Base-by-base conservation (phyloP, 2,888 invertebrate genomes). In the Lobophora halterata region DNA sequence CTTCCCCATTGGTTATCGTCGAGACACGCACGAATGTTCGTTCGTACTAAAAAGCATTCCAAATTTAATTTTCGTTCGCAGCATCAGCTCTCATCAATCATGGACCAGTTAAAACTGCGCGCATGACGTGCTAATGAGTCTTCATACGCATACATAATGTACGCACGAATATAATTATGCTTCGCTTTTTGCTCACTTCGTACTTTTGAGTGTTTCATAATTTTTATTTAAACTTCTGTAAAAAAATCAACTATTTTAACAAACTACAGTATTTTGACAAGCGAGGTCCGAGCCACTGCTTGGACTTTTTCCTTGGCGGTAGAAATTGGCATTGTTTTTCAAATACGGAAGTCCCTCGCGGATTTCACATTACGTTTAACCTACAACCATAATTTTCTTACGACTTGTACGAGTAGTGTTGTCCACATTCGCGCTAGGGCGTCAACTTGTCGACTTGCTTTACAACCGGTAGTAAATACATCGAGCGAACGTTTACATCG, bases 81-180 rank as follows among this genome's bases (percentile, higher is more conserved):
- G 36, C 27, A 27, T 43, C 39, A 29, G 42, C 29, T 11, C 9
- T 37, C 49, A 46, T 49, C 49, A 43, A 46, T 49, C 49, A 46
- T 46, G 17, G 21, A 24, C 19, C 31, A 39, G 28, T 21, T 33
- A 32, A 19, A 32, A n/a, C 30, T 24, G 37, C 35, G 23, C 28
- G 36, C 43, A 34, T 35, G 44, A 44, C 43, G 34, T 24, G 35
- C 35, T 35, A 36, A 36, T 28, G 28, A 36, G 13, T 26, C 27
- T 5, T 28, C 28, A 28, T 23, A 28, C 23, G 28, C 16, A 28
- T 12, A 23, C 23, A n/a, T n/a, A n/a, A n/a, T n/a, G n/a, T n/a
- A n/a, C n/a, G n/a, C n/a, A n/a, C n/a, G n/a, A n/a, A n/a, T n/a
- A n/a, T n/a, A n/a, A 14, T 21, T 21, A 4, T 14, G 14, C 6